Base-by-base conservation (phyloP, 30 jellyfish, hydroid and myxozoan genomes). In the Sanderia malayensis region DNA sequence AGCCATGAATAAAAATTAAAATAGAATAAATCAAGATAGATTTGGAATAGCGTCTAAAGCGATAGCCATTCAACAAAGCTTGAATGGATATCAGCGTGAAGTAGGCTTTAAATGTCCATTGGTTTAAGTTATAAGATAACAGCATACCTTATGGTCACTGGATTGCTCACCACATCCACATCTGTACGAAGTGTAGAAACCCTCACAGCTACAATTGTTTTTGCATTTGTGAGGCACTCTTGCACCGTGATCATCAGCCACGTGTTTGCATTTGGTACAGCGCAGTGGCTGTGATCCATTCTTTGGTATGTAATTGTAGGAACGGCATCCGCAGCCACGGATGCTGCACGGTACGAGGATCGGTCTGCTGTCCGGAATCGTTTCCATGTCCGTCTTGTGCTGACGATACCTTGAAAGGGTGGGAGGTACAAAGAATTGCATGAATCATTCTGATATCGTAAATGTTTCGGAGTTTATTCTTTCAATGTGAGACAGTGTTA, bases 81-180 rank as follows among this genome's bases (percentile, higher is more conserved):
- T n/a, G n/a, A n/a, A n/a, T n/a, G n/a, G n/a, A n/a, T n/a, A n/a
- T n/a, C n/a, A n/a, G n/a, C n/a, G n/a, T n/a, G n/a, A n/a, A n/a
- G n/a, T n/a, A n/a, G n/a, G n/a, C n/a, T n/a, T n/a, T n/a, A n/a
- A n/a, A n/a, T n/a, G n/a, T n/a, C n/a, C n/a, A n/a, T n/a, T n/a
- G n/a, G n/a, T n/a, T n/a, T n/a, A n/a, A n/a, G n/a, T n/a, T n/a
- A n/a, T n/a, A n/a, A n/a, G n/a, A n/a, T 28, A 20, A 62, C 20
- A 20, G 10, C 78, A 8, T 61, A 83, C 95, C 71, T 47, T 20
- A 47, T 92, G 98, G 18, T 64, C 66, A 49, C 80, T 57, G 6
- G 95, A 46, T 10, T 94, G 96, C 52, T 72, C 89, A 34, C 96
- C 95, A 79, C 98, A 92, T 4, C 98, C 98, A 70, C 98, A 92